Base-by-base conservation (phyloP, 2,888 invertebrate genomes). In the Encarsia formosa region DNA sequence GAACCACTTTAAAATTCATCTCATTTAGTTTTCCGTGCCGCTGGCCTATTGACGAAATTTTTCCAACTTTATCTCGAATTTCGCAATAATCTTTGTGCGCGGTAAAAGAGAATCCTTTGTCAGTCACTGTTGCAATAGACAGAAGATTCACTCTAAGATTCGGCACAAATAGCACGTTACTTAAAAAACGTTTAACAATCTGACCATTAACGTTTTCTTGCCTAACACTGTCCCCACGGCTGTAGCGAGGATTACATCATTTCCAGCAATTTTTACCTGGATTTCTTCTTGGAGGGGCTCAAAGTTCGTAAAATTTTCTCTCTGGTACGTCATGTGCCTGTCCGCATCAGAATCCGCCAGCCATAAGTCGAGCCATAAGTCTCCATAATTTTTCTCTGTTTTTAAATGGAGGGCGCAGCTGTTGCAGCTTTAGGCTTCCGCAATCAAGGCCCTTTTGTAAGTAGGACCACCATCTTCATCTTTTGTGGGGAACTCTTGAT, bases 311-410 rank as follows among this genome's bases (percentile, higher is more conserved):
- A 31, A 42, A 18, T 16, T 59, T 3, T 60, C 59, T 3, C 51
- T 26, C 38, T 55, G 52, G 31, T 40, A 55, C 5, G 58, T 55
- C 2, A 62, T 57, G 15, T 63, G 61, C 16, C 37, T 37, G 1
- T 57, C 59, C 5, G 57, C 60, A 8, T 59, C 60, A 32, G 59
- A 59, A 41, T 61, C 59, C 39, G 54, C 50, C 13, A 61, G 22
- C 60, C 60, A 61, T 19, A 26, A 1, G 18, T n/a, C n/a, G n/a
- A n/a, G n/a, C n/a, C n/a, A n/a, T n/a, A n/a, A n/a, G n/a, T 8
- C 4, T 19, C 8, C 13, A 29, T 41, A 26, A 16, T 3, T 2
- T 3, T 54, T 42, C 8, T 52, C 16, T 4, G 49, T 56, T 9
- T 46, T 34, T 1, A 46, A 42, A 38, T 49, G 52, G 19, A 49